These are phyloP conservation scores for Columba livia DNA, from an alignment of 2,113 vertebrate species.

Conservation along the genomic window DNA sequence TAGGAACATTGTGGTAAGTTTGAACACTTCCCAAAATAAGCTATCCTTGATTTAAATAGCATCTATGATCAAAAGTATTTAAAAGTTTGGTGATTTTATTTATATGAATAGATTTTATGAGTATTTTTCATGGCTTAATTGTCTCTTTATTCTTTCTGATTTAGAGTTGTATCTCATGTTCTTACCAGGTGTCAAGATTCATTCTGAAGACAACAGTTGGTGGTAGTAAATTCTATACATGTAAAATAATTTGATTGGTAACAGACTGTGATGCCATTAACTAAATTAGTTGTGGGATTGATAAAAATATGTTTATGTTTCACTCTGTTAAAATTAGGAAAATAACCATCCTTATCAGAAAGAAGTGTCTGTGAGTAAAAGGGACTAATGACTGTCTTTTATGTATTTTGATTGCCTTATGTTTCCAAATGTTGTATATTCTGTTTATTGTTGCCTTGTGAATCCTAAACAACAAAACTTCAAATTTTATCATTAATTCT, in stretches of 20 bases:
- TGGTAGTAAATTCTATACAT: neutral
- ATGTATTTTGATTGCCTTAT: neutral
- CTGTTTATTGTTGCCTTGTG: neutral
- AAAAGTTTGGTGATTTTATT: too few relatives aligned
- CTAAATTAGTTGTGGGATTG: neutral
- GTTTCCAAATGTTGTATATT: neutral
- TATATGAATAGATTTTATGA: too few relatives aligned
- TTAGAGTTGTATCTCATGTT: neutral
- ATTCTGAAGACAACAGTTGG: neutral
- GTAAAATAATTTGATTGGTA: neutral
- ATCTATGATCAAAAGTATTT: too few relatives aligned
- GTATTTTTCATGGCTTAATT: too few relatives aligned
- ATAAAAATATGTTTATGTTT: neutral
- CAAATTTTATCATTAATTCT: neutral
- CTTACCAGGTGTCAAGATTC: neutral
- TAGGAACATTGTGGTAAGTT: too few relatives aligned
- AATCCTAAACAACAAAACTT: neutral
- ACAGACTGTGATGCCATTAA: neutral
- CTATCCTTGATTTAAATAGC: too few relatives aligned
- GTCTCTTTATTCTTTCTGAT: neutral
- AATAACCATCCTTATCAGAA: neutral
- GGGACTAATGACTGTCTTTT: neutral
- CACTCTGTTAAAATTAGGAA: neutral
- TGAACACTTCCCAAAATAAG: too few relatives aligned
- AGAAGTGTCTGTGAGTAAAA: neutral